A percentile compares a stretch with the other conserved stretches of the same genome.
These are phyloP conservation scores for Artibeus jamaicensis DNA, from an alignment of 2,797 vertebrate species.

Conservation along the genomic window DNA sequence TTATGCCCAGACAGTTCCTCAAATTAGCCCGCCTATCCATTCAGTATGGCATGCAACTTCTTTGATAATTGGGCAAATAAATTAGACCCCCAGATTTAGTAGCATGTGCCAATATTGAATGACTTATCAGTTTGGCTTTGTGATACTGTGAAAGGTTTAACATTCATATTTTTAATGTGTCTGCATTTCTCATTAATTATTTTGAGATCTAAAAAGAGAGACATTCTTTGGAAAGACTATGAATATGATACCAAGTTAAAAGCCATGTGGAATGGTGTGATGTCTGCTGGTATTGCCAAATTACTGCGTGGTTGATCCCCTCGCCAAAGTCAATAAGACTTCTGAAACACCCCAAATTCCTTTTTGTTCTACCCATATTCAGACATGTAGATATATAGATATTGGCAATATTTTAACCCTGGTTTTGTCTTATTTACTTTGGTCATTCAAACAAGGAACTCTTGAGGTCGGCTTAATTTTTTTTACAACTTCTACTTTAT, in stretches of 20 bases:
- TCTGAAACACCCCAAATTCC: slow-evolving; percentile 50
- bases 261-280: slow-evolving; percentile 76
- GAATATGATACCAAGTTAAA: slow-evolving; percentile 63
- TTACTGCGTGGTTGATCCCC: not conserved
- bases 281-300: slow-evolving; percentile 68
- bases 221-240: slow-evolving; percentile 54
- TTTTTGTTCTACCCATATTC: not conserved
- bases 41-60: not conserved
- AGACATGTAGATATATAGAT: slow-evolving; percentile 32
- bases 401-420: slow-evolving; percentile 58
- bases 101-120: not conserved
- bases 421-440: slow-evolving; percentile 68
- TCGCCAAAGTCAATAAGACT: slow-evolving; percentile 75
- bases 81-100: not conserved
- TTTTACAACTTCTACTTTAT: slow-evolving; percentile 48
- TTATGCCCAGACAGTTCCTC: not conserved
- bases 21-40: not conserved
- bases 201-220: slow-evolving; percentile 55
- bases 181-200: slow-evolving; percentile 65
- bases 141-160: not conserved
- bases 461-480: slow-evolving; percentile 60
- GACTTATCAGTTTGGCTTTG: not conserved
- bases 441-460: slow-evolving; percentile 35
- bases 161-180: slow-evolving; percentile 4
- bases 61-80: not conserved